A percentile compares a stretch with the other conserved stretches of the same genome.
Evolutionary conservation across 2,113 vertebrate species (phyloP).

Genomic region (Paracanthobrama guichenoti): DNA sequence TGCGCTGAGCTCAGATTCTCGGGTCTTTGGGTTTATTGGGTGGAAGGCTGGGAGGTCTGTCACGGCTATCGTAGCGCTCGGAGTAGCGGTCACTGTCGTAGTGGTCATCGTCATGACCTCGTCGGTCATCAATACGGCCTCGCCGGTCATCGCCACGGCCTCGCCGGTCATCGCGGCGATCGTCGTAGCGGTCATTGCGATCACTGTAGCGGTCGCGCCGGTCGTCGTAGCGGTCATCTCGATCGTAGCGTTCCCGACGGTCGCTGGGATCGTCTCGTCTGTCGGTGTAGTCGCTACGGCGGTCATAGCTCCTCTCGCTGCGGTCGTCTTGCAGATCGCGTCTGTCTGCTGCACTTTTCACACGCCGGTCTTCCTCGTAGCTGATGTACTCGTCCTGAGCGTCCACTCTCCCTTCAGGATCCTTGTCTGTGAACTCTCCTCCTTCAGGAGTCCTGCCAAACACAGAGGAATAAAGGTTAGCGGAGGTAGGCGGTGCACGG

Average conservation of each 20-base stretch:
- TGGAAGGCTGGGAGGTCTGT: conserved; percentile 61
- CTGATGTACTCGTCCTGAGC: rapidly evolving
- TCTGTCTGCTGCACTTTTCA: background rate
- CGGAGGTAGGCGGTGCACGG: too few species aligned
- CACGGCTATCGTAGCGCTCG: conserved; percentile 17
- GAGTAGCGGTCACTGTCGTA: conserved; percentile 44
- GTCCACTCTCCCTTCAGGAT: conserved; percentile 25
- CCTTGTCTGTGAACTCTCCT: conserved; percentile 48
- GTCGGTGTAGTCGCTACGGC: conserved; percentile 42
- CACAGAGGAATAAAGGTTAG: background rate
- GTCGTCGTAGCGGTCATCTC: conserved; percentile 17
- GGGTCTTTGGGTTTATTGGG: conserved; percentile 62
- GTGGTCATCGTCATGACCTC: background rate
- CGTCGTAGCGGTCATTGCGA: conserved; percentile 34
- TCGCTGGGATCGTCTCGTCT: conserved; percentile 42
- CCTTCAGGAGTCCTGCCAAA: conserved; percentile 56
- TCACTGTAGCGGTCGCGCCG: conserved; percentile 18
- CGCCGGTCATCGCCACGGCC: background rate
- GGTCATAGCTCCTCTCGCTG: conserved; percentile 17
- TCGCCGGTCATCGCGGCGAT: too few species aligned
- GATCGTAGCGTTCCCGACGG: conserved; percentile 23
- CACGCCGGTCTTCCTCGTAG: background rate
- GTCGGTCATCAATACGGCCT: too few species aligned
- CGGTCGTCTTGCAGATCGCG: background rate
- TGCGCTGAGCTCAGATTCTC: background rate